Evolutionary conservation across 2,797 vertebrate genomes (phyloP).

Genomic region (Premnoplex brunnescens): DNA sequence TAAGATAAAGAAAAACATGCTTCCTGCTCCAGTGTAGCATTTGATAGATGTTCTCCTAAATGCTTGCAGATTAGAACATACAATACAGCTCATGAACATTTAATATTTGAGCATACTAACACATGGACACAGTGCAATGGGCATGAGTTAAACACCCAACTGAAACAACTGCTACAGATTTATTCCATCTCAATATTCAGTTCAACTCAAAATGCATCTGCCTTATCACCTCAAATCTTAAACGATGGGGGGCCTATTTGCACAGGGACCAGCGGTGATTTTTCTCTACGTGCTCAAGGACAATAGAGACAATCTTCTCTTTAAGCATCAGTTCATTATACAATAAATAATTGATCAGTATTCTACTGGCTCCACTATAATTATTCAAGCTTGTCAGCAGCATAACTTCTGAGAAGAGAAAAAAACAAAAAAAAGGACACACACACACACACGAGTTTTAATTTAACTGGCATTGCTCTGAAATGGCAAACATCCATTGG

Average conservation of each 20-base stretch:
- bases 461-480: background rate
- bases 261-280: background rate
- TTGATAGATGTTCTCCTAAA: background rate
- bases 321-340: background rate
- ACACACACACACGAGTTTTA: background rate
- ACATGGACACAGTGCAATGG: background rate
- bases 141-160: background rate
- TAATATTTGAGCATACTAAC: background rate
- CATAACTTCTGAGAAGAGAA: background rate
- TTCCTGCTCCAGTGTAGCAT: background rate
- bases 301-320: background rate
- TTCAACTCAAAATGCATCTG: background rate
- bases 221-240: background rate
- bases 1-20: background rate
- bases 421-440: background rate
- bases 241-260: background rate
- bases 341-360: background rate
- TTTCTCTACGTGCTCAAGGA: background rate
- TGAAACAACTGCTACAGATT: background rate
- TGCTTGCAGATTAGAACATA: background rate
- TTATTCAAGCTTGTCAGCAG: background rate
- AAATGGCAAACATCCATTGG: background rate
- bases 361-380: background rate
- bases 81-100: background rate
- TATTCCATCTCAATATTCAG: background rate